Evolutionary conservation across 1,140 invertebrate species (phyloP), one percentile per base, ranked within the genome.

Genomic region (Argopecten irradians): DNA sequence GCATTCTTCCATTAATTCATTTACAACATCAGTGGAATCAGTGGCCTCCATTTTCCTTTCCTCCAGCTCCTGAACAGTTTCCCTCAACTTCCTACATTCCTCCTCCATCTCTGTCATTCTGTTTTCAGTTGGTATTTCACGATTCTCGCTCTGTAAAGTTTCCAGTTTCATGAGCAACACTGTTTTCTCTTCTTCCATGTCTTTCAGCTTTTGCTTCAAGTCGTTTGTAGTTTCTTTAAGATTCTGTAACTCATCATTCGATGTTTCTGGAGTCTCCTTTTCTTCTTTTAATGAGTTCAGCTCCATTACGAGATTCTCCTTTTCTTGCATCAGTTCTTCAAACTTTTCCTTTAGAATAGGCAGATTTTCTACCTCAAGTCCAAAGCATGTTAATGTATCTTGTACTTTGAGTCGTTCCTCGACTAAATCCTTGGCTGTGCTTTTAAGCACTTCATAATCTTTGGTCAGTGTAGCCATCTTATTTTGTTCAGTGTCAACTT

Each of bases 21-120:
- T n/a, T 35, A 88, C 85, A 35, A 46, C 86, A 19, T 55, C 46
- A 82, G 71, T 88, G 22, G 46, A 41, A 7, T 71, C n/a, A 16
- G 85, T 84, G 22, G 84, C 8, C 55, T 89, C 88, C 35, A 55
- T 84, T 87, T 89, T 87, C 36, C 85, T 84, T 41, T 89, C 87
- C 34, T 88, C 89, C 46, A 86, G 85, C 28, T 87, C 85, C 2
- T 28, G 82, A 85, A 86, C 83, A 33, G 43, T 46, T 34, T 87
- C 71, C 39, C 46, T 87, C 19, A 90, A 82, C 8, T 22, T 84
- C n/a, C 39, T 71, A 33, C 86, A 84, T 84, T 90, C 55, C 55
- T 71, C 22, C n/a, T 1, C 55, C n/a, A n/a, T n/a, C n/a, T n/a
- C n/a, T n/a, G n/a, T n/a, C n/a, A n/a, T n/a, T n/a, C n/a, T n/a